Conservation (phyloP, 2,888 invertebrate species). For the Orthonevra nobilis region DNA sequence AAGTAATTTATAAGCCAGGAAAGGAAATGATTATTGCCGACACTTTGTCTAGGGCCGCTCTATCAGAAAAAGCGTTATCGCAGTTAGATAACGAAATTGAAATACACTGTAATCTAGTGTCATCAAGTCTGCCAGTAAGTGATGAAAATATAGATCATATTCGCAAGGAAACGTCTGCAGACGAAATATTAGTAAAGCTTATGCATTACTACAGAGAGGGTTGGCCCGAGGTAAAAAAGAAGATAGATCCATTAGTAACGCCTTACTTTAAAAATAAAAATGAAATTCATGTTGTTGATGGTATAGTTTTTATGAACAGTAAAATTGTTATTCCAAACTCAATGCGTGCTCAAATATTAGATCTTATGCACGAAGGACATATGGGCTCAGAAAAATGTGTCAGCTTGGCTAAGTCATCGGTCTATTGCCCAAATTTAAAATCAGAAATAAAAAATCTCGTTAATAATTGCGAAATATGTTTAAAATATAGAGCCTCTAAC, state of each 20-base stretch:
- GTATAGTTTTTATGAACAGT: background rate
- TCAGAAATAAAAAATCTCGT: conserved; percentile 5
- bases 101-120: background rate
- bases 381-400: conserved; percentile 9
- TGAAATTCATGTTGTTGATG: background rate
- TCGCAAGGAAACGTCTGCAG: background rate
- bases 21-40: conserved; percentile 1
- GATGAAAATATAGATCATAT: background rate
- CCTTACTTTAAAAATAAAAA: conserved; percentile 4
- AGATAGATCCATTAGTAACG: background rate
- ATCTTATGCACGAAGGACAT: conserved; percentile 11
- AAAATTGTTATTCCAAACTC: background rate
- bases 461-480: background rate
- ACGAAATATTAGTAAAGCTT: background rate
- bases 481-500: conserved; percentile 11
- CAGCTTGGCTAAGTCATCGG: conserved; percentile 1
- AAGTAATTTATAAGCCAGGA: conserved; percentile 10
- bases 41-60: background rate
- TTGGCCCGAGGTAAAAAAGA: background rate
- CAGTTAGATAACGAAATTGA: background rate
- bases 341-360: background rate
- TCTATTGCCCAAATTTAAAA: conserved; percentile 7
- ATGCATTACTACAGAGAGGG: background rate
- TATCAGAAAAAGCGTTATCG: background rate
- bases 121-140: background rate